Base-by-base conservation (phyloP, 2,888 invertebrate species). In the Diloba caeruleocephala region DNA sequence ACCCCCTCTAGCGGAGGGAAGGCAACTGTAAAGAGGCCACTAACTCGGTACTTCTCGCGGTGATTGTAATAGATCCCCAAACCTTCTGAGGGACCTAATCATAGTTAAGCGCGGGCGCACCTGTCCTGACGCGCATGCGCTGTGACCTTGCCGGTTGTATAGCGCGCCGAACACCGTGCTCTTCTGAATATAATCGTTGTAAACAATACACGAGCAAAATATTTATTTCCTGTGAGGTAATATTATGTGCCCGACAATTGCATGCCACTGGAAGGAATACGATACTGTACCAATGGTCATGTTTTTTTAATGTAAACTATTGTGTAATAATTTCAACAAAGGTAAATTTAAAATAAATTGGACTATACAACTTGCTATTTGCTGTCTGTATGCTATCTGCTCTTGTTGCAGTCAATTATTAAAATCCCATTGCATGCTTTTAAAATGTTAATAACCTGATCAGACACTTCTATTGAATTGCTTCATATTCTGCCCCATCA, bases 91-190 rank as follows among this genome's bases (percentile, higher is more conserved):
- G n/a, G n/a, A n/a, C n/a, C n/a, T n/a, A 17, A 43, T 29, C 32
- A 13, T 5, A 10, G 4, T 4, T 3, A n/a, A 28, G 36, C 38
- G 49, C 49, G n/a, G 31, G 32, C 56, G 44, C 59, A 45, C 54
- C 42, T 38, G 48, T 19, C 21, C 41, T 15, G 26, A 39, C 21
- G 37, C 31, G 29, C 37, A 15, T 41, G 33, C 34, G 26, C 23
- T 6, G 21, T 10, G 33, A 14, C 57, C 57, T 57, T 57, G 50
- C 34, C 34, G 6, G 25, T 38, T 25, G 14, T 33, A 42, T 29
- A 25, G 25, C 7, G 5, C 14, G 13, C 25, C 23, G 19, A 25
- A 10, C 12, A 23, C 17, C 19, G 12, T 42, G 32, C 19, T 15
- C 28, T 36, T 43, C 19, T n/a, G 21, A 38, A 36, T 23, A n/a